phyloP scores from a whole-genome alignment of 2,113 vertebrate species.

The Melozone crissalis region DNA sequence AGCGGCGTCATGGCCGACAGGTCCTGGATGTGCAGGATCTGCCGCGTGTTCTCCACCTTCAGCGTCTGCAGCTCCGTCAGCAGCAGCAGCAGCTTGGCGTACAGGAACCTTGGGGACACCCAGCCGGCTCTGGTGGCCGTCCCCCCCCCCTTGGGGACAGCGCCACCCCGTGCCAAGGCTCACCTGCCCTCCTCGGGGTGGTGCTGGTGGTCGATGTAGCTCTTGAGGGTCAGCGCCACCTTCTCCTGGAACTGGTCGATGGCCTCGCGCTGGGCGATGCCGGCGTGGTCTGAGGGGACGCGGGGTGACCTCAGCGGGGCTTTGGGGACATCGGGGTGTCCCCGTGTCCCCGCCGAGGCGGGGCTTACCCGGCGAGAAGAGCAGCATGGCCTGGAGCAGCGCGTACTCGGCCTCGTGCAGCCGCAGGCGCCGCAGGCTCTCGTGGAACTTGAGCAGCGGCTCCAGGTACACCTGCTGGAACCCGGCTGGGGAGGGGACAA shows the following conservation, averaged over 20 bases:
- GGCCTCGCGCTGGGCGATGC: constrained; percentile 1
- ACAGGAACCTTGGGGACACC: constrained; percentile 62
- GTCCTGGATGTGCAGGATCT: constrained; percentile 71
- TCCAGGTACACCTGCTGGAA: constrained; percentile 83
- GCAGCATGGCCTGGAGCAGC: constrained; percentile 75
- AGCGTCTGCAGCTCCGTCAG: constrained; percentile 71
- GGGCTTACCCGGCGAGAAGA: constrained; percentile 79
- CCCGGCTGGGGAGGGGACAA: constrained; percentile 63
- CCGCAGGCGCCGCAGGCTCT: constrained; percentile 68
- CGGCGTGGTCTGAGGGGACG: constrained; percentile 7
- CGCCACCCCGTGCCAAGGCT: fast-evolving
- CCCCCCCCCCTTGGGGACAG: fast-evolving
- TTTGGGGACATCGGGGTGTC: fast-evolving
- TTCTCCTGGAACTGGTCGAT: constrained; percentile 66
- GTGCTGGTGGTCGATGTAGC: constrained; percentile 59
- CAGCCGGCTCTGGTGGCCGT: fast-evolving
- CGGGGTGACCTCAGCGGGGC: fast-evolving
- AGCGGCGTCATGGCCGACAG: constrained; percentile 65
- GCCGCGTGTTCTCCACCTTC: constrained; percentile 48
- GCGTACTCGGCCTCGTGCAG: constrained; percentile 79
- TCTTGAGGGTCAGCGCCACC: constrained; percentile 65
- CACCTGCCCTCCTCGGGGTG: constrained; percentile 46
- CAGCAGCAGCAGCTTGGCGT: constrained; percentile 69
- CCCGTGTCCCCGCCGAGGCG: too few species aligned
- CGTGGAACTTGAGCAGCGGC: constrained; percentile 79